Evolutionary conservation across 2,113 vertebrate species (phyloP).

Genomic region (Acinonyx jubatus): DNA sequence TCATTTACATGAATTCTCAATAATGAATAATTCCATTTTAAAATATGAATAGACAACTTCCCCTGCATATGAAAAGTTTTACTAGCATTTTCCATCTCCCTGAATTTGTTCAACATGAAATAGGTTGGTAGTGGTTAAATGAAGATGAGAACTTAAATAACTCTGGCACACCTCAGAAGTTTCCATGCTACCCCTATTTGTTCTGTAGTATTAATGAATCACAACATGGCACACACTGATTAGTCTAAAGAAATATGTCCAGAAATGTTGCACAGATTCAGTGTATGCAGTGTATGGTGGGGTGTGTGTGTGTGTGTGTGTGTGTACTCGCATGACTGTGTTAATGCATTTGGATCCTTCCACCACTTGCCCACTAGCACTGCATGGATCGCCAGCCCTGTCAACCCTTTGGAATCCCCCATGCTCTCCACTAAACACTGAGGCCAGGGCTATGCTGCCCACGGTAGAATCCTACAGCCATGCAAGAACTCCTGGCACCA

Average conservation of each 20-base stretch:
- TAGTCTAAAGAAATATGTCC: neutral
- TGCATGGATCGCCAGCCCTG: neutral
- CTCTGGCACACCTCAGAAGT: neutral
- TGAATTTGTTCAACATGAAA: neutral
- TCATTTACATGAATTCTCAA: neutral
- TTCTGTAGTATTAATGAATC: neutral
- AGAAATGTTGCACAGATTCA: neutral
- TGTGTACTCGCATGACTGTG: neutral
- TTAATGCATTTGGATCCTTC: neutral
- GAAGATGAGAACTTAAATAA: neutral
- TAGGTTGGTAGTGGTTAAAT: neutral
- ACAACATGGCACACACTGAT: neutral
- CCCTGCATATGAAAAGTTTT: neutral
- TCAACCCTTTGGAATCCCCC: neutral
- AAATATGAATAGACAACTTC: neutral
- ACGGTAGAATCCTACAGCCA: neutral
- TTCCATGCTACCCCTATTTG: neutral
- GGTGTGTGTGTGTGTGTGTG: neutral
- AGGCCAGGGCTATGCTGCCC: neutral
- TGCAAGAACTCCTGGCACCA: accelerated
- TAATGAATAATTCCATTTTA: neutral
- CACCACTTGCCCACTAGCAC: neutral
- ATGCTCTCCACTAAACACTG: accelerated
- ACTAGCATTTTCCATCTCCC: neutral
- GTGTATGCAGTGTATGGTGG: too few species aligned